Evolutionary conservation across 2,113 vertebrate genomes (phyloP), one percentile per base, ranked within the genome.

Genomic region (Ictidomys tridecemlineatus): DNA sequence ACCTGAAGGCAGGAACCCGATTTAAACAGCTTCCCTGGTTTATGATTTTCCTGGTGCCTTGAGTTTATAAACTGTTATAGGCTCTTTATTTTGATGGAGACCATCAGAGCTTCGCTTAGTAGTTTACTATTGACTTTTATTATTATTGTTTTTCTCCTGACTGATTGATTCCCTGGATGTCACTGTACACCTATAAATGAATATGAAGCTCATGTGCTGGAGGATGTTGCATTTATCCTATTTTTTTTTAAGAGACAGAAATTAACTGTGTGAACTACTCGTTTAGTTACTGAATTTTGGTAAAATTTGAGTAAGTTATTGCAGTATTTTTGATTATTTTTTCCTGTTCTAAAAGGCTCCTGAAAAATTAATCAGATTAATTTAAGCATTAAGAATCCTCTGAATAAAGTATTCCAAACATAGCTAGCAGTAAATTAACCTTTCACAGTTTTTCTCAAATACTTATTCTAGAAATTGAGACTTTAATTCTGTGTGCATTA

Each of bases 341-440:
- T 93, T 89, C 78, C 4, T 20, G 16, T 89, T 94, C 85, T 88
- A 94, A 92, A 51, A 69, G 26, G 1, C 22, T 78, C 34, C n/a
- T 78, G 24, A 95, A 94, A 95, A 93, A 79, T 65, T 89, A 95
- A 92, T 91, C 24, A 87, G n/a, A 88, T 70, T 72, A 89, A 79
- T 92, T 89, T 93, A 93, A 97, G 72, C 65, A 84, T 93, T n/a
- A 51, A 28, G 13, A 95, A 78, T 92, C 28, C 87, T 74, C 85
- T 88, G 67, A 77, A 93, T 96, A 61, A 91, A 94, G 24, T 69
- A 89, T 39, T 91, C 84, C 11, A 30, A 51, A 69, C 13, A 80
- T 61, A 84, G 11, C 14, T 45, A 70, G 18, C 26, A 63, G 13
- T 70, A 93, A 84, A 85, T 96, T 93, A 91, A 92, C 63, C 67